Conservation (phyloP, 2,888 invertebrate genomes). For the Oligia strigilis region DNA sequence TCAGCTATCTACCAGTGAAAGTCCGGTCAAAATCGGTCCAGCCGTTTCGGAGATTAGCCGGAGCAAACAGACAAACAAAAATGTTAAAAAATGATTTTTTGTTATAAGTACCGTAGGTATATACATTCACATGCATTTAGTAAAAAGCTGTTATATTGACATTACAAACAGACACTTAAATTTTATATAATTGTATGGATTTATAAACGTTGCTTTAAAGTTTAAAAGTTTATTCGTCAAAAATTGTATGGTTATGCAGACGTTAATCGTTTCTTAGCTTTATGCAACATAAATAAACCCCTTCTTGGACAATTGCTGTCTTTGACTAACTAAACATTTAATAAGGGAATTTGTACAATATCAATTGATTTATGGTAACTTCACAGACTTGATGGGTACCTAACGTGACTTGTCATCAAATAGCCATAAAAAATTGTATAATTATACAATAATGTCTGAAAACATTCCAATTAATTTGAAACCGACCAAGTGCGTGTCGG, state of each 20-base stretch:
- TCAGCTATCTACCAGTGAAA: neutral
- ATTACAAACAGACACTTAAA: neutral
- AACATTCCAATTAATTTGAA: neutral
- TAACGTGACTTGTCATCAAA: neutral
- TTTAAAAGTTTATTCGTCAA: neutral
- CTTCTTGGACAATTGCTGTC: neutral
- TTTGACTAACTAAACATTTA: slow-evolving; percentile 7
- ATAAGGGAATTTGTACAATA: too few relatives aligned
- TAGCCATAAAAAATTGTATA: neutral
- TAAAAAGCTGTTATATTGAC: neutral
- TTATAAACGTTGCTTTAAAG: neutral
- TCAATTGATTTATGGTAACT: neutral
- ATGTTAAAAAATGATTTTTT: neutral
- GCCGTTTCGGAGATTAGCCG: neutral
- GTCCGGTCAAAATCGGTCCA: neutral
- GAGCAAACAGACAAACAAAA: neutral
- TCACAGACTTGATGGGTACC: neutral
- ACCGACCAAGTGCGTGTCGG: neutral
- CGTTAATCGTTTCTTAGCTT: neutral
- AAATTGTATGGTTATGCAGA: neutral
- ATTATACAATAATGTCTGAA: neutral
- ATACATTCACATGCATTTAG: neutral
- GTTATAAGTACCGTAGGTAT: neutral
- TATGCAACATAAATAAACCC: neutral
- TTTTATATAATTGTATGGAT: neutral